Base-by-base conservation (phyloP, 1,140 invertebrate species). In the Phortica variegata region DNA sequence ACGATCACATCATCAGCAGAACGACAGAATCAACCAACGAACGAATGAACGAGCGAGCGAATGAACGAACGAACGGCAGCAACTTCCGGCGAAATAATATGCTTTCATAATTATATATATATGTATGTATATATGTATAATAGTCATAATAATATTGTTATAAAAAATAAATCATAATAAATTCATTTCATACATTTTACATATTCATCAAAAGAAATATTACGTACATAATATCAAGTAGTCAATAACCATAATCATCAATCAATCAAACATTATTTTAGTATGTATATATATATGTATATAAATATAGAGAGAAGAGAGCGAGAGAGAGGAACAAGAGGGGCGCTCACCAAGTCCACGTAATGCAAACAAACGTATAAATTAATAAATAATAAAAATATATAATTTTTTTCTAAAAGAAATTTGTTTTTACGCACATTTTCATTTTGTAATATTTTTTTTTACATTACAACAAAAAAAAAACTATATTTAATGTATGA, bases 161-260 rank as follows among this genome's bases (percentile, higher is more conserved):
- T 63, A 65, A 68, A 68, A 68, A 63, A 47, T 68, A 66, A 66
- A 68, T 63, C 50, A 60, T 43, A 59, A 59, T 53, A 56, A 68
- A 66, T 68, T 68, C 60, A 68, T 65, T 68, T 57, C 63, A 68
- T 68, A 66, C 63, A 68, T 68, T 60, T 63, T 63, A 43, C 68
- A 68, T 68, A 60, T 56, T 68, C 65, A 63, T 62, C 60, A 68
- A 68, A 43, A 58, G 37, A 50, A 43, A 56, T 61, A 65, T 46
- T 57, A 66, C 56, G 54, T 60, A 66, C 47, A 46, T 58, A 56
- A 58, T 52, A 44, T 47, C 56, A 58, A 56, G 59, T 57, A 62
- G 61, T 65, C 47, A 26, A 65, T 65, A 62, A 57, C 60, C 60
- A 66, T 65, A 55, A 60, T 47, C 54, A 66, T 56, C 51, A 56